Base-by-base conservation (phyloP, 2,113 vertebrate genomes). In the Ptyas mucosa region DNA sequence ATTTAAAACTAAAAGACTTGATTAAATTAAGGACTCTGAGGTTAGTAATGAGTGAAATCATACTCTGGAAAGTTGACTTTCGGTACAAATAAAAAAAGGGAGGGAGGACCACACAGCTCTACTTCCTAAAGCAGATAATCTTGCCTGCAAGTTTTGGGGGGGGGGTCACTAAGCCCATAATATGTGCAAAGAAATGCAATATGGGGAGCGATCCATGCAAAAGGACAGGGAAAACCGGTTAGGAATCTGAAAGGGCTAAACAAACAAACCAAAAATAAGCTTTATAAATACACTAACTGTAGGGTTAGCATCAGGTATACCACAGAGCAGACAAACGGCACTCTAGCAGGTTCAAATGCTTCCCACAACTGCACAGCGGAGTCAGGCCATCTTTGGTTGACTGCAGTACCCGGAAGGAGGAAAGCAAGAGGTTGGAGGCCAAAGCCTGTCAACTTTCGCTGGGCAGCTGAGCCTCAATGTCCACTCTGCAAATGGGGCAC, bases 101-200 rank as follows among this genome's bases (percentile, higher is more conserved):
- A 97, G 96, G 97, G 97, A 92, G 96, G 95, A 97, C 96, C 98
- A 98, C 97, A 98, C 97, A 97, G 98, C 96, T 98, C 98, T 98
- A 98, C 98, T 98, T 98, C 98, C 98, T 98, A 98, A 98, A 99
- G 98, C 98, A 98, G 99, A 98, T 98, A 98, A 98, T 98, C 98
- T 99, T 96, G 98, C 99, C 99, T 98, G 99, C 98, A 99, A 98
- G 98, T 98, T 98, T 97, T 98, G 97, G 97, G 98, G 97, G 55
- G 6, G 57, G 24, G 24, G 58, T 98, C 97, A 97, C 96, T 98
- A 96, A 98, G 98, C 98, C 98, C 97, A 96, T 98, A 98, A 98
- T 97, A 98, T 99, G 99, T 99, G 99, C 99, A 99, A 99, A 99
- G 98, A 99, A 99, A 99, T 98, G 99, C 99, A 99, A 99, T 98